Base-by-base conservation (phyloP, 2,888 invertebrate species). In the Hartigia nigra region DNA sequence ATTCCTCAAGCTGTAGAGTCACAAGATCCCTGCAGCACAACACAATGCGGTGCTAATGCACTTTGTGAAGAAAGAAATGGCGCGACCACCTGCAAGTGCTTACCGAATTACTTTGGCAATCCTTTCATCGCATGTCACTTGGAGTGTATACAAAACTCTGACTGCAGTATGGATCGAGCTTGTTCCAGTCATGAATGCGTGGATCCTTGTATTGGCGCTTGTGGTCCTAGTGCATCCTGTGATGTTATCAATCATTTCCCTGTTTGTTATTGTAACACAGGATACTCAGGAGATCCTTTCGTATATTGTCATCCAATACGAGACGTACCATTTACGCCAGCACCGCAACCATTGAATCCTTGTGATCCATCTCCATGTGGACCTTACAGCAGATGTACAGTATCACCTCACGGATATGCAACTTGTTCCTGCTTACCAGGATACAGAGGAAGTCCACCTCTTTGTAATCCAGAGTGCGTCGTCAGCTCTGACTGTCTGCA, bases 401-500 rank as follows among this genome's bases (percentile, higher is more conserved):
- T 79, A 14, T 87, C 89, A 0, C 80, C 82, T 9, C 83, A 86
- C 36, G 87, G 87, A 35, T 86, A 82, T 76, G 86, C 87, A 31
- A 83, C 84, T 82, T 97, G 97, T 88, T 96, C 96, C 1, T 97
- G 97, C 89, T 92, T 96, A 82, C 95, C 96, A 70, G 95, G 95
- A 72, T 96, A 95, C 87, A 94, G 94, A 89, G 97, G 98, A 76
- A 94, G 95, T 81, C 96, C 97, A 78, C 96, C 97, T 14, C 95
- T 95, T 88, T 97, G 97, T 88, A 95, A 96, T 91, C 96, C 97
- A 14, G 96, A 97, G 92, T 97, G 97, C 91, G 94, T 96, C 74
- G 95, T 96, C 77, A 96, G 95, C 90, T 95, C 96, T 1, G 97
- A 97, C 91, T 97, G 97, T 90, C 93, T 95, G 72, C 95, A 96